phyloP scores from a whole-genome alignment of 2,797 vertebrate genomes.

The Phoebastria nigripes region DNA sequence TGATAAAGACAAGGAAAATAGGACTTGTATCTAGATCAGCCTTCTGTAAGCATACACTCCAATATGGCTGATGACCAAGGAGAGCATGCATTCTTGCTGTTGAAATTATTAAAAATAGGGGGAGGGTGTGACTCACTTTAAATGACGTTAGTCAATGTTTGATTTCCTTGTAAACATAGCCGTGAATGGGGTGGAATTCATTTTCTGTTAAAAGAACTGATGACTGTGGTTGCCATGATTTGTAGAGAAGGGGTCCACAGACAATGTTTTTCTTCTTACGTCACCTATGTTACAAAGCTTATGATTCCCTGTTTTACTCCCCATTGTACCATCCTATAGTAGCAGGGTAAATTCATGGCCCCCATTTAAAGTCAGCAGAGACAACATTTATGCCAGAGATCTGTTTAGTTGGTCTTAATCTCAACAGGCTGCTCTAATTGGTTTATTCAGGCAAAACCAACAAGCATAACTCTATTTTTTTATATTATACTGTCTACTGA shows the following conservation, averaged over 20 bases:
- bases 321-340: neutral
- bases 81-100: neutral
- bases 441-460: neutral
- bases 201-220: neutral
- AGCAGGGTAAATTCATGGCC: neutral
- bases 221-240: neutral
- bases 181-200: neutral
- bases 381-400: neutral
- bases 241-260: neutral
- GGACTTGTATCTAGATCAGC: neutral
- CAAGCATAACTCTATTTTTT: neutral
- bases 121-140: neutral
- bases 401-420: neutral
- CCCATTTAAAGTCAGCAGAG: neutral
- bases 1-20: neutral
- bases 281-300: neutral
- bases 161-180: neutral
- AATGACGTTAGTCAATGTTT: neutral
- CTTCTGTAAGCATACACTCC: neutral
- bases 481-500: neutral
- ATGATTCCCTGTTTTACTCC: neutral
- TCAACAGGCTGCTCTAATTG: neutral
- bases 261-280: neutral
- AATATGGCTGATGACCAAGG: neutral
- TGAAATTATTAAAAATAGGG: neutral